Conservation (phyloP, 2,888 invertebrate genomes). For the Drosophila demipolita region DNA sequence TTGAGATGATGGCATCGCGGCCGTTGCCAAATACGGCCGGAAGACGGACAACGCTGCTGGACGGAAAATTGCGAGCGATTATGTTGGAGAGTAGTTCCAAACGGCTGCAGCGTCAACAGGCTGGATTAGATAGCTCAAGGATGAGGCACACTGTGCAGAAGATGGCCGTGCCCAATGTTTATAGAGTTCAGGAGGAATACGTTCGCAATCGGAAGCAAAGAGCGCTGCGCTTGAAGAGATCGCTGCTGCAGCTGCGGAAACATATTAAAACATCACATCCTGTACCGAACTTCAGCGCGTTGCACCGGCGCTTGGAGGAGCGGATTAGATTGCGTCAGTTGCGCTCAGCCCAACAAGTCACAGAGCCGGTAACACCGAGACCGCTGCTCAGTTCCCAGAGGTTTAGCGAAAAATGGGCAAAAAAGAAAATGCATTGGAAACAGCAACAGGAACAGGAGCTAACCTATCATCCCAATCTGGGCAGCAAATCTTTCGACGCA, state of each 20-base stretch:
- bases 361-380: slow-evolving; percentile 48
- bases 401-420: slow-evolving; percentile 18
- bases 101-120: slow-evolving; percentile 49
- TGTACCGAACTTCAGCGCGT: slow-evolving; percentile 49
- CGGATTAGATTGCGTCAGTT: slow-evolving; percentile 19
- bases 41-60: slow-evolving; percentile 31
- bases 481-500: not conserved
- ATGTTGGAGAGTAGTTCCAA: slow-evolving; percentile 38
- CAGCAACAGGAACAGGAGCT: not conserved
- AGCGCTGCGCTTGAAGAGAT: not conserved
- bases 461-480: not conserved
- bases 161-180: slow-evolving; percentile 16
- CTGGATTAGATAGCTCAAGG: slow-evolving; percentile 45
- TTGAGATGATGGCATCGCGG: not conserved
- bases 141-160: not conserved
- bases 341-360: slow-evolving; percentile 27
- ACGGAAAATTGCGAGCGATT: slow-evolving; percentile 18
- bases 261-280: slow-evolving; percentile 41
- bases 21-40: not conserved
- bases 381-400: slow-evolving; percentile 47
- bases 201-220: slow-evolving; percentile 14
- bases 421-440: not conserved
- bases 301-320: slow-evolving; percentile 39
- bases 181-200: slow-evolving; percentile 33
- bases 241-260: not conserved